A percentile compares a stretch with the other conserved stretches of the same genome.
These are phyloP conservation scores for Drepana falcataria DNA, from an alignment of 2,888 invertebrate species.

Conservation along the genomic window DNA sequence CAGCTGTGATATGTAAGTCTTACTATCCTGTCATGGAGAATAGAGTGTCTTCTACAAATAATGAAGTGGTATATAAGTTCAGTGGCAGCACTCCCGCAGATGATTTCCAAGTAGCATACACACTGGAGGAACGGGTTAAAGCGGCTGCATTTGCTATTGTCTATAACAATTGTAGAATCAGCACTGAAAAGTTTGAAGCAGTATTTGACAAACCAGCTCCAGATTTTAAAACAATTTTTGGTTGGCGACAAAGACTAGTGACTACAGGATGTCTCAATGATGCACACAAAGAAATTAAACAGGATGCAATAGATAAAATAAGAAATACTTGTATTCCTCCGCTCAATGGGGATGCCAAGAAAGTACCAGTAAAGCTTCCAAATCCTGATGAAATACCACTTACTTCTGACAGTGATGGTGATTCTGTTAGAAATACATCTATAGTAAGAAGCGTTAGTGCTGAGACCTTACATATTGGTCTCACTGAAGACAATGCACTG, in stretches of 20 bases:
- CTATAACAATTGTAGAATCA: conserved; percentile 68
- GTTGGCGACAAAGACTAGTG: conserved; percentile 62
- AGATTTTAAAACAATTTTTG: conserved; percentile 70
- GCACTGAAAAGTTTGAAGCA: conserved; percentile 58
- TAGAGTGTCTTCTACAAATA: conserved; percentile 65
- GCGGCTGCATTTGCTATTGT: conserved; percentile 67
- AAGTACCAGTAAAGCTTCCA: too few species aligned
- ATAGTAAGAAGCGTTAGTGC: conserved; percentile 49
- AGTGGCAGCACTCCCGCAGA: conserved; percentile 49
- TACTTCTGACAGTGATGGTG: conserved; percentile 52
- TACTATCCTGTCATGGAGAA: conserved; percentile 69
- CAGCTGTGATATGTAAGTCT: conserved; percentile 25
- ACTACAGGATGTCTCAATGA: conserved; percentile 65
- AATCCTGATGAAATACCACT: conserved; percentile 25
- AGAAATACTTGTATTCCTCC: neutral
- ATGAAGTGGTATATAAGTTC: conserved; percentile 57
- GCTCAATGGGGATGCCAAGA: neutral
- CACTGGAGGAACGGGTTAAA: conserved; percentile 58
- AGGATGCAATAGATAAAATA: conserved; percentile 12
- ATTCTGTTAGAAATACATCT: conserved; percentile 22
- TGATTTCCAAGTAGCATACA: conserved; percentile 58
- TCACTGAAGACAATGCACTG: conserved; percentile 27
- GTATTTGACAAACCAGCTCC: conserved; percentile 68
- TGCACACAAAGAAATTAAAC: conserved; percentile 39
- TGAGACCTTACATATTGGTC: conserved; percentile 51